These are phyloP conservation scores for Anas platyrhynchos DNA, from an alignment of 2,113 vertebrate genomes.

Conservation along the genomic window DNA sequence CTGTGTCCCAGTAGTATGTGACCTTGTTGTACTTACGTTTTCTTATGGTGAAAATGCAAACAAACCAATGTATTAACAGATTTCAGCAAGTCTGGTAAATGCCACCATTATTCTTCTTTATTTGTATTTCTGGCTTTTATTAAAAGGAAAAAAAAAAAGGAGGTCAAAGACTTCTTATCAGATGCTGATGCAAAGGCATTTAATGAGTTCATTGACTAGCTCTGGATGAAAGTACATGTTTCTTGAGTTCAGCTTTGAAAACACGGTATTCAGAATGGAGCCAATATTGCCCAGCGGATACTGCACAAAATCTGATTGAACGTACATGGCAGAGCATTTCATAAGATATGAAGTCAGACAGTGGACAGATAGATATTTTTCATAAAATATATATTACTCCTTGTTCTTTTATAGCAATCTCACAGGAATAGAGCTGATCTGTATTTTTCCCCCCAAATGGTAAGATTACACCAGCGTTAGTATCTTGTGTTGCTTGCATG, in stretches of 20 bases:
- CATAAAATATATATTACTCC: slow-evolving; percentile 1
- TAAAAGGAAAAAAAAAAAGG: not conserved
- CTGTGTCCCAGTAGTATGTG: not conserved
- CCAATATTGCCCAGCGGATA: not conserved
- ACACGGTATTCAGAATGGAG: not conserved
- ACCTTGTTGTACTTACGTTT: not conserved
- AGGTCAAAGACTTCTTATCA: not conserved
- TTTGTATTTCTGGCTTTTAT: not conserved
- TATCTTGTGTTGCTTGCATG: not conserved
- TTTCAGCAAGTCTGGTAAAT: not conserved
- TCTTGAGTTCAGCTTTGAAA: not conserved
- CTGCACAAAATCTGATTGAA: not conserved
- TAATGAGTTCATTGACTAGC: not conserved
- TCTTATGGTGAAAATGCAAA: not conserved
- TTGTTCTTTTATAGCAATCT: not conserved
- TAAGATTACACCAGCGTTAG: not conserved
- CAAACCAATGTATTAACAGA: not conserved
- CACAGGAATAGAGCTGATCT: not conserved
- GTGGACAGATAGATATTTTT: not conserved
- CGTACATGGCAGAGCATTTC: not conserved
- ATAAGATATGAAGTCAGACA: not conserved
- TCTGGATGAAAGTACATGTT: not conserved
- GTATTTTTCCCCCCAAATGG: not conserved
- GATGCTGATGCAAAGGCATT: not conserved
- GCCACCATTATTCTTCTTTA: not conserved